Percentiles rank a stretch among this genome's conserved stretches.
Evolutionary conservation across 2,888 invertebrate genomes (phyloP).

Genomic region (Drosophila falleni): DNA sequence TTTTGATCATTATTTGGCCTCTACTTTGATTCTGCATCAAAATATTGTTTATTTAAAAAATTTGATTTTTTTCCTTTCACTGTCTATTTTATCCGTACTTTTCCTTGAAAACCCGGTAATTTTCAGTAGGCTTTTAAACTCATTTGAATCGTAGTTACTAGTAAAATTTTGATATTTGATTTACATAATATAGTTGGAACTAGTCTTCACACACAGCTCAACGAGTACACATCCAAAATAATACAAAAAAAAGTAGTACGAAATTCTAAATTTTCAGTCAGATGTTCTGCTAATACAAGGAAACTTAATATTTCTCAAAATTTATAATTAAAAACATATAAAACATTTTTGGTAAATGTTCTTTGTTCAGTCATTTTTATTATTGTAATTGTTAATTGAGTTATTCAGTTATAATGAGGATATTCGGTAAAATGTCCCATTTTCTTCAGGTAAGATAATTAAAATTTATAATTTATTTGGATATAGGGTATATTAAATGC

Average conservation of each 20-base stretch:
- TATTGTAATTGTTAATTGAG: background rate
- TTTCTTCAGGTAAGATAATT: conserved; percentile 53
- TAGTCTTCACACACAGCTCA: conserved; percentile 35
- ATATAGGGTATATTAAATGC: too few species aligned
- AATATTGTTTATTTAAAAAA: too few species aligned
- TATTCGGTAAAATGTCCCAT: conserved; percentile 64
- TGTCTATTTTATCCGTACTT: too few species aligned
- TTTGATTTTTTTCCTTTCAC: too few species aligned
- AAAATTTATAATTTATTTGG: too few species aligned
- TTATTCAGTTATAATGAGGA: conserved; percentile 52
- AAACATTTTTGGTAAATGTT: conserved; percentile 38
- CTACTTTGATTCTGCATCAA: too few species aligned
- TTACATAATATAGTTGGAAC: background rate
- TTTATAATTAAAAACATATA: background rate
- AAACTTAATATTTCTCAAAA: background rate
- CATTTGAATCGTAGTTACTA: background rate
- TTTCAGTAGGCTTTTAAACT: background rate
- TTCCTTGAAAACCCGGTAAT: background rate
- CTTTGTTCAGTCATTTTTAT: background rate
- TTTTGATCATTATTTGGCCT: too few species aligned
- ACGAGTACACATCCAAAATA: conserved; percentile 32
- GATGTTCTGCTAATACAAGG: conserved; percentile 31
- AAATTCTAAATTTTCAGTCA: conserved; percentile 48
- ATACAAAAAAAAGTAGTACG: conserved; percentile 19
- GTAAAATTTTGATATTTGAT: background rate